Base-by-base conservation (phyloP, 2,797 vertebrate genomes). In the Acridotheres tristis region DNA sequence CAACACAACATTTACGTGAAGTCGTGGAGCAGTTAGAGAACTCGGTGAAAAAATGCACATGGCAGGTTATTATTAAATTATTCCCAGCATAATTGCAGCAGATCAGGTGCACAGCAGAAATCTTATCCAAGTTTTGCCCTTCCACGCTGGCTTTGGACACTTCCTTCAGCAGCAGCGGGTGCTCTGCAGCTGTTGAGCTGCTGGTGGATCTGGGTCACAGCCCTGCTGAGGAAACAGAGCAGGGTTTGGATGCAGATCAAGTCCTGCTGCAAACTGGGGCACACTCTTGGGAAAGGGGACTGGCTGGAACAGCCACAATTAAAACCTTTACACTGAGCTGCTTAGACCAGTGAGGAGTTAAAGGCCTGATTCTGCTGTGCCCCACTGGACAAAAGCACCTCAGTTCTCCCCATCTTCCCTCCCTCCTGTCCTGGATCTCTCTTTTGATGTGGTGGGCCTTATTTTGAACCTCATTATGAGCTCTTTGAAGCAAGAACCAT, bases 381-480 rank as follows among this genome's bases (percentile, higher is more conserved):
- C 66, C 45, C 72, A 50, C 22, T 38, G 83, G 77, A 93, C 88
- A 82, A 96, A 94, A 93, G 73, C 71, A 89, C 77, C 77, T 79
- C 76, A 55, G 73, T 55, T 90, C 80, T 79, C 82, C 83, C 80
- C 50, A 29, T 63, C 48, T 59, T 84, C 77, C 63, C 85, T 66
- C 48, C 80, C 91, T 91, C 91, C 85, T 83, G 45, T 76, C 29
- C 63, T 78, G 3, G 20, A 53, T 88, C 54, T 57, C 83, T 38
- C 93, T 94, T 96, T 94, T 95, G 95, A 96, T 96, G 93, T 96
- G 86, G 94, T 65, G 29, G 73, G 80, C 67, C 83, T 96, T 76
- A 71, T 90, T 95, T 93, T 82, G 79, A 95, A 90, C 67, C 63
- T 92, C 94, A 95, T 94, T 94, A 92, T 55, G 78, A 93, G 74